Base-by-base conservation (phyloP, 2,888 invertebrate genomes). In the Rhagonycha fulva region DNA sequence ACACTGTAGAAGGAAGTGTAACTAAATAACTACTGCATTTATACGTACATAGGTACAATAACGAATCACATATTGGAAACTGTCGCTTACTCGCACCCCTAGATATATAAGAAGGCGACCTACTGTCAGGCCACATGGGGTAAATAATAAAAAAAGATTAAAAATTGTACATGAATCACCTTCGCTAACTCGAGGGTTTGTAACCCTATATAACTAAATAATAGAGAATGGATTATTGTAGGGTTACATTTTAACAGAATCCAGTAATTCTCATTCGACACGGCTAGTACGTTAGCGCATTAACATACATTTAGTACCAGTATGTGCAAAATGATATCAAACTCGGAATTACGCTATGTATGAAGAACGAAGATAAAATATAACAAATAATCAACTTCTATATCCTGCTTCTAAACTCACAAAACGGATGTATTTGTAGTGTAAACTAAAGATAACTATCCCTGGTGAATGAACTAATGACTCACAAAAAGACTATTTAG, bases 201-300 rank as follows among this genome's bases (percentile, higher is more conserved):
- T 68, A 72, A 72, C 72, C 72, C 71, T 60, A 67, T 72, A 72
- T 72, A 72, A 72, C 72, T 11, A 28, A 68, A 72, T 72, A 72
- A 72, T 72, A 68, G n/a, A 62, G 30, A 19, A 28, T 68, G 26
- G 28, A 68, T 67, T n/a, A 14, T 23, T 61, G 28, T 47, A 67
- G 72, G 72, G 72, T 68, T 62, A 68, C 72, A 47, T 47, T 7
- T 47, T 47, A 47, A 47, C 47, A 47, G 47, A 47, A n/a, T 47
- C 47, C 47, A n/a, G 47, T 47, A 47, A 47, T 47, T 47, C 47
- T 12, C n/a, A 4, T 47, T 47, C n/a, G 47, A 47, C n/a, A 47
- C n/a, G 47, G 47, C 7, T 47, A 47, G n/a, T 47, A 47, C 5
- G 47, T 47, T 47, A n/a, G 2, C n/a, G 2, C n/a, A 47, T n/a